Conservation (phyloP, 2,113 vertebrate genomes). For the Antigone vipio region DNA sequence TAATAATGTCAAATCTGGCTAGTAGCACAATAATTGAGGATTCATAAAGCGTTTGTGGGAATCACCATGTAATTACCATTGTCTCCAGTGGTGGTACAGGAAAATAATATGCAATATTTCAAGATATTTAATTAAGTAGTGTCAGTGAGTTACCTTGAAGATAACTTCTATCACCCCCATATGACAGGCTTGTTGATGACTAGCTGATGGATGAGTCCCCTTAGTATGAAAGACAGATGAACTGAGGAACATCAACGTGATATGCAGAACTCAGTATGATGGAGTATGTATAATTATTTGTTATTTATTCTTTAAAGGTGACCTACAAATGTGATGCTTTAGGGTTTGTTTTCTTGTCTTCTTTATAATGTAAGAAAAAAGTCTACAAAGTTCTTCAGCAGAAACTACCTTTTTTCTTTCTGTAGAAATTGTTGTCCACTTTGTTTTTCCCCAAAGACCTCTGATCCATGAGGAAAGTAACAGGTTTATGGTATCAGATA, state of each 20-base stretch:
- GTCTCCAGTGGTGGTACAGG: conserved; percentile 8
- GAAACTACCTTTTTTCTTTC: neutral
- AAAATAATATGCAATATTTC: conserved; percentile 61
- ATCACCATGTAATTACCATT: conserved; percentile 46
- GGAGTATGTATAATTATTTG: conserved; percentile 24
- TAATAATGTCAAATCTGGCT: conserved; percentile 1
- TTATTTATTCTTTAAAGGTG: conserved; percentile 42
- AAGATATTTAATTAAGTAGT: conserved; percentile 61
- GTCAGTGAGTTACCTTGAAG: conserved; percentile 60
- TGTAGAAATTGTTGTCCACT: neutral
- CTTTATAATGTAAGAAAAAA: neutral
- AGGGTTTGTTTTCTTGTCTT: neutral
- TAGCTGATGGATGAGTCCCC: conserved; percentile 33
- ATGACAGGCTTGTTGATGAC: conserved; percentile 39
- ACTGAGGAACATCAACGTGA: neutral
- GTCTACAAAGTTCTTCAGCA: neutral
- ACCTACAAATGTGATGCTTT: neutral
- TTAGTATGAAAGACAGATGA: conserved; percentile 37
- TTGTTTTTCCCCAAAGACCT: neutral
- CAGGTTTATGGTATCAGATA: neutral
- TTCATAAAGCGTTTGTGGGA: conserved; percentile 41
- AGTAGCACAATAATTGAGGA: conserved; percentile 35
- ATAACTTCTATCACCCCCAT: conserved; percentile 19
- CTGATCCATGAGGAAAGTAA: neutral
- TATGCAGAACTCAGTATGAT: conserved; percentile 31